A percentile compares a stretch with the other conserved stretches of the same genome.
phyloP scores from a whole-genome alignment of 2,888 invertebrate genomes.

The Calliphora vomitoria region DNA sequence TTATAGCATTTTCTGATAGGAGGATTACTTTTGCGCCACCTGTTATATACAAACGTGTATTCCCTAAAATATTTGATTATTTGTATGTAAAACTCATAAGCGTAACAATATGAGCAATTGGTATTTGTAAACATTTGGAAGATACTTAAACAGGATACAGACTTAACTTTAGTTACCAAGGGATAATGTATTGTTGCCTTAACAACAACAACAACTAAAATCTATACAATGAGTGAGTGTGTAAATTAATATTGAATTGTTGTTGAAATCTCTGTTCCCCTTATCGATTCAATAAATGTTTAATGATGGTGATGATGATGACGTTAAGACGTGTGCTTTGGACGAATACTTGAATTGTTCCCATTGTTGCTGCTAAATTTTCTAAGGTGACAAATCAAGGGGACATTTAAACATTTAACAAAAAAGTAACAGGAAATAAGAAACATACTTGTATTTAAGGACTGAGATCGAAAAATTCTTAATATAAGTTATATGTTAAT shows the following conservation, averaged over 20 bases:
- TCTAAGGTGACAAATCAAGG: constrained; percentile 31
- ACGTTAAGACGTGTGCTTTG: not conserved
- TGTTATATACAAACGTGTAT: not conserved
- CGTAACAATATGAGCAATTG: constrained; percentile 8
- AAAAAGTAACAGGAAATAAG: not conserved
- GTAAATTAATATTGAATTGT: constrained; percentile 63
- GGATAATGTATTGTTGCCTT: constrained; percentile 12
- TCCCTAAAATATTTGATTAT: constrained; percentile 6
- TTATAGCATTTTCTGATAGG: too few species aligned
- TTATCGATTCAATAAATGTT: not conserved
- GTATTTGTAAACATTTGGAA: constrained; percentile 36
- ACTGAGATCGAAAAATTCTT: too few species aligned
- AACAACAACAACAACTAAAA: too few species aligned
- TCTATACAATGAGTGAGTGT: constrained; percentile 11
- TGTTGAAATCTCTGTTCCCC: constrained; percentile 11
- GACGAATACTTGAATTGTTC: not conserved
- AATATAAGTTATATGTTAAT: too few species aligned
- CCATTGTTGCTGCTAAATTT: not conserved
- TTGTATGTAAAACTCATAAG: not conserved
- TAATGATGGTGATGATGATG: not conserved
- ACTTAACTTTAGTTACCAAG: constrained; percentile 45
- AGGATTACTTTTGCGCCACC: too few species aligned
- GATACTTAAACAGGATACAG: constrained; percentile 31
- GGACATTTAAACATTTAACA: not conserved
- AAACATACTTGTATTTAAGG: not conserved